Percentiles rank a stretch among this genome's conserved stretches.
These are phyloP conservation scores for Theocolax elegans DNA, from an alignment of 1,140 invertebrate species.

Conservation along the genomic window DNA sequence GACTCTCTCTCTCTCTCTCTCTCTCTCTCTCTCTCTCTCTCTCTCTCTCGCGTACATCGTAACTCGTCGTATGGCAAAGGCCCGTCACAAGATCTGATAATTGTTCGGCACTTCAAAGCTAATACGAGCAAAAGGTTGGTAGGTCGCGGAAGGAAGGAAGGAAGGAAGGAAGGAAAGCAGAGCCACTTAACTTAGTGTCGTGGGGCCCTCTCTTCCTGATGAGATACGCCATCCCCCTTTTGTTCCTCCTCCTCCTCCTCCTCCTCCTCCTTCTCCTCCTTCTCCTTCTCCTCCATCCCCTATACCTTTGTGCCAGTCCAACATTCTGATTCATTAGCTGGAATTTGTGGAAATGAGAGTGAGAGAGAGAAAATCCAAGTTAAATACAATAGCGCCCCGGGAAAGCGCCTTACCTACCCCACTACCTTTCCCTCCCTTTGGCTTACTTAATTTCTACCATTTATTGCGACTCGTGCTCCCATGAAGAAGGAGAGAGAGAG, in stretches of 20 bases:
- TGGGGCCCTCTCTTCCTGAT: conserved; percentile 25
- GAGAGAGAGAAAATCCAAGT: conserved; percentile 23
- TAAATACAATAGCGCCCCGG: conserved; percentile 11
- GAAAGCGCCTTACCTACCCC: background rate
- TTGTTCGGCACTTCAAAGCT: conserved; percentile 24
- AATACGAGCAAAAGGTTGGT: background rate
- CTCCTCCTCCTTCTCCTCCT: background rate
- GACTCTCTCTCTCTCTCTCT: too few relatives aligned
- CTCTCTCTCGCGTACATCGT: background rate
- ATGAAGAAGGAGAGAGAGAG: too few relatives aligned
- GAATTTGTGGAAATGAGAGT: conserved; percentile 9
- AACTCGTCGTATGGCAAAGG: background rate
- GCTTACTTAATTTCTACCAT: conserved; percentile 24
- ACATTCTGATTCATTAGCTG: conserved; percentile 34
- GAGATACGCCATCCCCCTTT: conserved; percentile 26
- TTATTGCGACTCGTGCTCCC: background rate
- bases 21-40: background rate
- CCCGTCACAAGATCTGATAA: conserved; percentile 26
- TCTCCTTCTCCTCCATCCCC: background rate
- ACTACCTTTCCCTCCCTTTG: too few relatives aligned
- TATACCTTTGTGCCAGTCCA: conserved; percentile 1
- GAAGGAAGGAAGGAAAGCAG: background rate
- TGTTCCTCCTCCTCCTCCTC: background rate
- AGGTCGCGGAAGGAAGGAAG: background rate
- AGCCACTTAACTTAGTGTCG: conserved; percentile 31